phyloP scores from a whole-genome alignment of 2,797 vertebrate species.

The Sebastes umbrosus region DNA sequence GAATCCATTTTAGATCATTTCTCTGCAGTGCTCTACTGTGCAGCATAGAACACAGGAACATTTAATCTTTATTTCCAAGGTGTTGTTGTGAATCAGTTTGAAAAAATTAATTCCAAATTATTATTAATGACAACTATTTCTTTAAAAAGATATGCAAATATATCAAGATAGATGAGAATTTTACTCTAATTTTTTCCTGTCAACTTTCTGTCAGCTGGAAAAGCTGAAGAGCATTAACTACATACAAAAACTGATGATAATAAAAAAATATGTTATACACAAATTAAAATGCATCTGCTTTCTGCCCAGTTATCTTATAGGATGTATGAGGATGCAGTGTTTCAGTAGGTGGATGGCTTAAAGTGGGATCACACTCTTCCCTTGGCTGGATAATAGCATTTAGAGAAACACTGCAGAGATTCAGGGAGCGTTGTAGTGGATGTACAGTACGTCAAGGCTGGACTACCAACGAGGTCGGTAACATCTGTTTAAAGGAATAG shows the following conservation, averaged over 20 bases:
- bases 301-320: not conserved
- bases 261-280: not conserved
- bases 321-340: not conserved
- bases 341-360: not conserved
- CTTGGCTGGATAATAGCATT: not conserved
- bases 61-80: not conserved
- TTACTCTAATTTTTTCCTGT: not conserved
- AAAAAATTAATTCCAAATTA: not conserved
- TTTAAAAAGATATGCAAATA: not conserved
- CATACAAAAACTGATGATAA: not conserved
- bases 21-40: conserved; percentile 10
- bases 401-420: not conserved
- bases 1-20: conserved; percentile 25
- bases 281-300: not conserved
- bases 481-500: not conserved
- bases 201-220: not conserved
- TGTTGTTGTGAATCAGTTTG: not conserved
- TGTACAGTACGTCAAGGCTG: not conserved
- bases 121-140: not conserved
- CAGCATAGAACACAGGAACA: not conserved
- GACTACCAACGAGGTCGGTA: not conserved
- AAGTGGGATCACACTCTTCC: not conserved
- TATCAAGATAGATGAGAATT: not conserved
- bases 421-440: not conserved
- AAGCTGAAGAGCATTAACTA: not conserved